Evolutionary conservation across 2,113 vertebrate genomes (phyloP), one percentile per base, ranked within the genome.

Genomic region (Falcunculus frontatus): DNA sequence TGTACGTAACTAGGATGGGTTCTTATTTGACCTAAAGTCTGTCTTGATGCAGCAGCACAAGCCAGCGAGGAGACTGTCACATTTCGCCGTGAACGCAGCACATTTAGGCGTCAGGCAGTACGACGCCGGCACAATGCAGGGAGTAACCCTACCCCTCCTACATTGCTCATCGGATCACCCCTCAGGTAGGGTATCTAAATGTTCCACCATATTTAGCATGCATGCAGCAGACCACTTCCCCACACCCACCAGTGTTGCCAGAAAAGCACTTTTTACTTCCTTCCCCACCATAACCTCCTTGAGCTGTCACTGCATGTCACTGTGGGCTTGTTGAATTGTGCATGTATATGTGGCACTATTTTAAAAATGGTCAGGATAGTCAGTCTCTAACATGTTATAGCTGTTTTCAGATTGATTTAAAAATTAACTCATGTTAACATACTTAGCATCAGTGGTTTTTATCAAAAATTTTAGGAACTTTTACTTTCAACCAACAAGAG

Each of bases 61-160:
- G 98, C 98, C 97, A 99, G 98, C 94, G 99, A 99, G 98, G 99
- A 99, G 98, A 97, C 98, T 55, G 99, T 99, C 97, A 98, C 99
- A 92, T 99, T 99, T 97, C 99, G 99, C 75, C 98, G 99, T 74
- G 99, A 99, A 97, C 99, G 99, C 98, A 99, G 99, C 98, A 99
- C 99, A 94, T 99, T 99, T 98, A 99, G 99, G 96, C 99, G 99
- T 96, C 99, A 99, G 98, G 99, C 99, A 53, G 99, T 99, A 74
- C 98, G 99, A 95, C 99, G 99, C 98, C 98, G 99, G 93, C 99
- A 99, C 99, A 99, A 99, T 98, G 99, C 99, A 95, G 99, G 99
- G 97, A 99, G 99, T 98, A 99, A 99, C 98, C 99, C 99, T 97
- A 99, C 99, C 97, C 99, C 99, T 97, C 99, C 99, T 97, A 97